phyloP scores from a whole-genome alignment of 2,113 vertebrate species.

The Mus spicilegus region DNA sequence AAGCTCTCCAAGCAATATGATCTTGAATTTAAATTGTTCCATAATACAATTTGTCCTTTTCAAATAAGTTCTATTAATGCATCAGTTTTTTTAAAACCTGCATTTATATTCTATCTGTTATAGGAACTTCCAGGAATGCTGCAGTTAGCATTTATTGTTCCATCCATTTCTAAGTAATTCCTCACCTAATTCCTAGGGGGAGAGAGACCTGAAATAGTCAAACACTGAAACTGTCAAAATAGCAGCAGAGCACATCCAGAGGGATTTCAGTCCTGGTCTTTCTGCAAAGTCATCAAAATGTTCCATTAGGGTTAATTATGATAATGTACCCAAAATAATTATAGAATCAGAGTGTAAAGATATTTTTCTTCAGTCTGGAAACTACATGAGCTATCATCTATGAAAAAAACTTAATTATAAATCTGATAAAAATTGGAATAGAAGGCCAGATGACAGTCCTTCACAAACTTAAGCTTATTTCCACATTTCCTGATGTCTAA shows the following conservation, averaged over 20 bases:
- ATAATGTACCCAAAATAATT: constrained; percentile 44
- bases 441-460: constrained; percentile 66
- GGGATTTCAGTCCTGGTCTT: constrained; percentile 34
- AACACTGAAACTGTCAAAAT: not conserved
- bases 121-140: constrained; percentile 37
- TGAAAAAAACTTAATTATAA: constrained; percentile 82
- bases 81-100: not conserved
- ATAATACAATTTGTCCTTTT: constrained; percentile 31
- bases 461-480: constrained; percentile 75
- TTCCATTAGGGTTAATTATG: constrained; percentile 64
- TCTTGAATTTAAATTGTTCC: constrained; percentile 52
- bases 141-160: constrained; percentile 41
- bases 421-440: constrained; percentile 77
- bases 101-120: constrained; percentile 47
- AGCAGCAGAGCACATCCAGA: not conserved
- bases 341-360: constrained; percentile 53
- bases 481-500: constrained; percentile 56
- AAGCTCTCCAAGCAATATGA: not conserved
- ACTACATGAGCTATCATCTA: constrained; percentile 79
- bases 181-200: not conserved
- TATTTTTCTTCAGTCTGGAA: constrained; percentile 79
- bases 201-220: not conserved
- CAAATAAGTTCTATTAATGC: not conserved
- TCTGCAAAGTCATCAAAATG: constrained; percentile 70
- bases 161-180: constrained; percentile 34